These are phyloP conservation scores for Amphiprion percula DNA, from an alignment of 2,113 vertebrate genomes.

Conservation along the genomic window DNA sequence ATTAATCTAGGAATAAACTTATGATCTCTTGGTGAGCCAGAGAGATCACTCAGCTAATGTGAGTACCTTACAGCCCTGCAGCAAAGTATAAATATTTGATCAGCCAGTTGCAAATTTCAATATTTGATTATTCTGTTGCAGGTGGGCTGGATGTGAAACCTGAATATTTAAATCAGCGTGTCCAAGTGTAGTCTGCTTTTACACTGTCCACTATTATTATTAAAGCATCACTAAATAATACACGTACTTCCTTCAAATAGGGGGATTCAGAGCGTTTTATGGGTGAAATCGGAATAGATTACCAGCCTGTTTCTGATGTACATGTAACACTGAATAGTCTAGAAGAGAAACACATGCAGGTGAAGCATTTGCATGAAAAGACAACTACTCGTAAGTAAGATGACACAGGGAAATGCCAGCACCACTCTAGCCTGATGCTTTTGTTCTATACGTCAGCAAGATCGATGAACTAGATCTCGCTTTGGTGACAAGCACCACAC, in stretches of 20 bases:
- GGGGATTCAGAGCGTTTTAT: too few species aligned
- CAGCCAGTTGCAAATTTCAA: slow-evolving; percentile 66
- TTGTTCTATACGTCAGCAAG: slow-evolving; percentile 37
- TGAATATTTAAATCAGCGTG: slow-evolving; percentile 23
- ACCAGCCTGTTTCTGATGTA: background rate
- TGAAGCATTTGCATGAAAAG: slow-evolving; percentile 1
- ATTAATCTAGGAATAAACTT: slow-evolving; percentile 48
- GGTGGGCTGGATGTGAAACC: slow-evolving; percentile 45
- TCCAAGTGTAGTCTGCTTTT: background rate
- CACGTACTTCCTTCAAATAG: background rate
- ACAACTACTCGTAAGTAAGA: slow-evolving; percentile 19
- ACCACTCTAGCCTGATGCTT: slow-evolving; percentile 34
- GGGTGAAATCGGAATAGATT: background rate
- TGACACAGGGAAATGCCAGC: background rate
- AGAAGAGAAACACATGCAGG: slow-evolving; percentile 14
- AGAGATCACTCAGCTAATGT: slow-evolving; percentile 53
- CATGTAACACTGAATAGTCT: slow-evolving; percentile 6
- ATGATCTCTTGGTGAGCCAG: slow-evolving; percentile 39
- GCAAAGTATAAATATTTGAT: slow-evolving; percentile 74
- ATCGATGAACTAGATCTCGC: slow-evolving; percentile 43
- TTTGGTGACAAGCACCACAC: slow-evolving; percentile 21
- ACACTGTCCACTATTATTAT: slow-evolving; percentile 7
- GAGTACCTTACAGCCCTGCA: slow-evolving; percentile 60
- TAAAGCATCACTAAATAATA: slow-evolving; percentile 1
- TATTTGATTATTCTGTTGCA: slow-evolving; percentile 71